Evolutionary conservation across 92 coral and sea anemone genomes (phyloP).

Genomic region (Phymanthus crucifer): DNA sequence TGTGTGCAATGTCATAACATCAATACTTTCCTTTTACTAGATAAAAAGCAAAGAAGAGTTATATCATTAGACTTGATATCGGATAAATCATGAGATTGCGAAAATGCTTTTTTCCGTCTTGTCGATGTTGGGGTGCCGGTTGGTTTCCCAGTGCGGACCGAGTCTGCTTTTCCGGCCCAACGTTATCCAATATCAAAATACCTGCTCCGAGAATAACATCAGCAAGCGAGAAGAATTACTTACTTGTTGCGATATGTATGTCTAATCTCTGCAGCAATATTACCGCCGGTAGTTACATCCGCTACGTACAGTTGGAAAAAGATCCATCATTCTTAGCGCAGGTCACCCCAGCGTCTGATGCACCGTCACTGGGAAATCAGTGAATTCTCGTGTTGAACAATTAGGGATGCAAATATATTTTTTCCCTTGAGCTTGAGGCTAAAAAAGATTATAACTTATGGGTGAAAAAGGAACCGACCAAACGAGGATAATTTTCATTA

Average conservation of each 20-base stretch:
- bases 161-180: too few relatives aligned
- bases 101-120: too few relatives aligned
- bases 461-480: not conserved
- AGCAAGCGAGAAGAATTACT: not conserved
- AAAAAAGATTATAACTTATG: not conserved
- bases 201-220: not conserved
- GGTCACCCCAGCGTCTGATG: not conserved
- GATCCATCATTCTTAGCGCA: not conserved
- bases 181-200: not conserved
- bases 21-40: too few relatives aligned
- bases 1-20: not conserved
- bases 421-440: not conserved
- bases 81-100: too few relatives aligned
- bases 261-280: not conserved
- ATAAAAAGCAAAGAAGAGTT: not conserved
- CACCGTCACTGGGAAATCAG: not conserved
- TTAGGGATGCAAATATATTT: not conserved
- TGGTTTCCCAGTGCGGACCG: too few relatives aligned
- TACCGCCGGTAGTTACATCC: not conserved
- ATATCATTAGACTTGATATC: too few relatives aligned
- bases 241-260: not conserved
- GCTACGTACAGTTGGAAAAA: not conserved
- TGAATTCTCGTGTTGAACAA: not conserved
- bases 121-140: too few relatives aligned
- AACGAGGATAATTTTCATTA: not conserved